Conservation (phyloP, 2,888 invertebrate genomes). For the Bimastos eiseni region DNA sequence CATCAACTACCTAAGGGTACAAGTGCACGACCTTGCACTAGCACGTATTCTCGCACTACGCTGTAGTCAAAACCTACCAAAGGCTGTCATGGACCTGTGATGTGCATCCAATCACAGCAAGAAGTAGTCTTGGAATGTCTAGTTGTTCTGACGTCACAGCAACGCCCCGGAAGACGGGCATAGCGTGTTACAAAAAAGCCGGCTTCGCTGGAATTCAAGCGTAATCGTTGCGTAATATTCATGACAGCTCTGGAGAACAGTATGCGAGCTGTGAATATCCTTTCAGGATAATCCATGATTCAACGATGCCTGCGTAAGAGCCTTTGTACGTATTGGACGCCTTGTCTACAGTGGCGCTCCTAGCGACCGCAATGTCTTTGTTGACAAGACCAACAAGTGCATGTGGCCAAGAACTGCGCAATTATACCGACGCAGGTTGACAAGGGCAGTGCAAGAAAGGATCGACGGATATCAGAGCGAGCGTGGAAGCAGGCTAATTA, state of each 20-base stretch:
- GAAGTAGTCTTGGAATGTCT: no score
- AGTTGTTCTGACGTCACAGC: background rate
- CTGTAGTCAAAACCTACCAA: background rate
- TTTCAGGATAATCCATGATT: background rate
- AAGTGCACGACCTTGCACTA: constrained; percentile 4
- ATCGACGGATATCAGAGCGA: background rate
- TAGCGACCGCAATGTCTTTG: background rate
- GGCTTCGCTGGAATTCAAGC: background rate
- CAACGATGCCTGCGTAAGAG: background rate
- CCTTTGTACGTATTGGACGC: background rate
- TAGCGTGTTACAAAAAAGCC: background rate
- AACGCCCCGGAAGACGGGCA: background rate
- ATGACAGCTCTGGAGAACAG: no score
- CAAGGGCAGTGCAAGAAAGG: background rate
- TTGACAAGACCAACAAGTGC: constrained; percentile 1
- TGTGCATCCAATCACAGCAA: background rate
- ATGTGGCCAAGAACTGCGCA: background rate
- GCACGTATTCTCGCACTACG: background rate
- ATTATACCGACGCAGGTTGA: background rate
- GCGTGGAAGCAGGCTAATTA: background rate
- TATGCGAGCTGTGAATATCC: background rate
- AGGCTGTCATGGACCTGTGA: background rate
- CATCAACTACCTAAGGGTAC: background rate
- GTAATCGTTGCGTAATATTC: background rate
- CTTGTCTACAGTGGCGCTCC: constrained; percentile 1